These are phyloP conservation scores for Pitangus sulphuratus DNA, from an alignment of 2,797 vertebrate species.

Conservation along the genomic window DNA sequence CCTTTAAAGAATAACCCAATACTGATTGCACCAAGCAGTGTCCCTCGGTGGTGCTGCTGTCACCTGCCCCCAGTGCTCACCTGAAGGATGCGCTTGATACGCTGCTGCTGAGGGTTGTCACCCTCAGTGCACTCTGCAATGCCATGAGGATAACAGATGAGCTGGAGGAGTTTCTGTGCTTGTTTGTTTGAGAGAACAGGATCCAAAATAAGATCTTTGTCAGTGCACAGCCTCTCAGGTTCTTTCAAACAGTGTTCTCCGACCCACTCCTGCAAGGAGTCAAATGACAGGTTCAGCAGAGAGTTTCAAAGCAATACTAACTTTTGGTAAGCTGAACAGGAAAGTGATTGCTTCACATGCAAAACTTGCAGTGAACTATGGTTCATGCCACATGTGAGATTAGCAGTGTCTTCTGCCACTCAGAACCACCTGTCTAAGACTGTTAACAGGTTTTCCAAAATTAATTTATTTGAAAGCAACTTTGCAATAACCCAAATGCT, in stretches of 20 bases:
- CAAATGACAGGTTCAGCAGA: background rate
- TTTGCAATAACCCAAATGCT: background rate
- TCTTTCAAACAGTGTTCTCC: slow-evolving; percentile 82
- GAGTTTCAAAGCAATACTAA: background rate
- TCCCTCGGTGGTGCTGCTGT: background rate
- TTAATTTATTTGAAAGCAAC: background rate
- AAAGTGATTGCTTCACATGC: background rate
- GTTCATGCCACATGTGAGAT: background rate
- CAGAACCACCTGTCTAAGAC: background rate
- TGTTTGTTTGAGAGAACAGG: slow-evolving; percentile 80
- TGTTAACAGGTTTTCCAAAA: background rate
- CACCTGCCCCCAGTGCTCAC: background rate
- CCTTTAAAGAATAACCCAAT: background rate
- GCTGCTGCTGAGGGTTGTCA: slow-evolving; percentile 77
- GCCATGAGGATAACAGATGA: slow-evolving; percentile 80
- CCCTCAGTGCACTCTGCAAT: slow-evolving; percentile 71
- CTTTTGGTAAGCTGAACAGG: background rate
- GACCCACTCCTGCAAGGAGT: slow-evolving; percentile 77
- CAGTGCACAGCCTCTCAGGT: slow-evolving; percentile 79
- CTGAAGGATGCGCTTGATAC: slow-evolving; percentile 79
- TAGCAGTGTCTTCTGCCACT: background rate
- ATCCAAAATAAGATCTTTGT: slow-evolving; percentile 81
- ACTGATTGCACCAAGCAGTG: background rate
- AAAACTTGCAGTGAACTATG: background rate
- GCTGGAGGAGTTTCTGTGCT: slow-evolving; percentile 77